phyloP scores from a whole-genome alignment of 2,797 vertebrate species.

The Pogoniulus pusillus region DNA sequence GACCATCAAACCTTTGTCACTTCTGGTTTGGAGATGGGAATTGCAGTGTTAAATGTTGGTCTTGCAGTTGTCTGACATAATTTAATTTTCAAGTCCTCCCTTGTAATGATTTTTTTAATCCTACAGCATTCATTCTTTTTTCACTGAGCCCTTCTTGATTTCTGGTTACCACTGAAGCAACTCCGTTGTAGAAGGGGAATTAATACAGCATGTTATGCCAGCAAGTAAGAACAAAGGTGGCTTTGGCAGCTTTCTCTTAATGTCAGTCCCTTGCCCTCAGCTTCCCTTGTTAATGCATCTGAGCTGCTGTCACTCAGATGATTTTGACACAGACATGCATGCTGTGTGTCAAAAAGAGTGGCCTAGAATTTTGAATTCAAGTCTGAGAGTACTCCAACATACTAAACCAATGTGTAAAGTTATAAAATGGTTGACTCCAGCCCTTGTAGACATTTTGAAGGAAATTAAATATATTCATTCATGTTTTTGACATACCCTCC shows the following conservation, averaged over 20 bases:
- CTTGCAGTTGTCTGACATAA: neutral
- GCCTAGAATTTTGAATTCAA: neutral
- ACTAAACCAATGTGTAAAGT: neutral
- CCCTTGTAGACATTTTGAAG: neutral
- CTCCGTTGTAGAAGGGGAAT: neutral
- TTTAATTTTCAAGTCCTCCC: neutral
- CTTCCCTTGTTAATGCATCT: constrained; percentile 30
- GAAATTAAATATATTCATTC: neutral
- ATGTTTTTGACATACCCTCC: neutral
- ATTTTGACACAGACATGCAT: neutral
- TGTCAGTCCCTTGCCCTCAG: constrained; percentile 18
- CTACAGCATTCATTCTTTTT: neutral
- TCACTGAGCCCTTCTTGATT: neutral
- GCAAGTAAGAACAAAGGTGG: constrained; percentile 38
- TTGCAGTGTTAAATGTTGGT: neutral
- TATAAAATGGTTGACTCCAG: neutral
- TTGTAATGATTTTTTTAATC: neutral
- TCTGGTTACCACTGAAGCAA: neutral
- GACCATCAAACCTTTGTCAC: neutral
- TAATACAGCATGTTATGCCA: constrained; percentile 23
- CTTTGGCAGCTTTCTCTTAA: constrained; percentile 15
- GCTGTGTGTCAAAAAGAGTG: neutral
- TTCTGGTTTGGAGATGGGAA: neutral
- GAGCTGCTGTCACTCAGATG: constrained; percentile 27
- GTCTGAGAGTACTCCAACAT: neutral